Conservation (phyloP, 2,888 invertebrate genomes). For the Drosophila melanocephala region DNA sequence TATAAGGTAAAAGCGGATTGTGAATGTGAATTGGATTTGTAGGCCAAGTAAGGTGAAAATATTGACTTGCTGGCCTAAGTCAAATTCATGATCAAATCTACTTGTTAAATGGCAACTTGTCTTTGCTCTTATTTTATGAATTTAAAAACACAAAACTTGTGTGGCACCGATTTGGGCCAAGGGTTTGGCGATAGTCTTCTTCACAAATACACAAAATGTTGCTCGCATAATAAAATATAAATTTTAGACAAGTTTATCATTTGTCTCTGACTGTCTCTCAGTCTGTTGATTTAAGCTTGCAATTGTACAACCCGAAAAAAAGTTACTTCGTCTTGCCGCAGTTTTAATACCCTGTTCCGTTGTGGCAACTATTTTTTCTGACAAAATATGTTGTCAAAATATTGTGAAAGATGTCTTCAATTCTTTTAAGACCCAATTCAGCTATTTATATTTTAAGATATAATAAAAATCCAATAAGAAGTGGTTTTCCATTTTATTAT, state of each 20-base stretch:
- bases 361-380: neutral
- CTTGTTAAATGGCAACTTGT: neutral
- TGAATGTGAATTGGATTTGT: conserved; percentile 6
- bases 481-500: neutral
- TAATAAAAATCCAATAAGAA: neutral
- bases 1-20: conserved; percentile 4
- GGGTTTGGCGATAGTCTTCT: neutral
- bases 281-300: conserved; percentile 11
- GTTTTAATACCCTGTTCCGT: neutral
- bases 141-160: neutral
- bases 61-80: neutral
- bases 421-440: neutral
- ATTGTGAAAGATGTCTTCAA: neutral
- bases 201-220: neutral
- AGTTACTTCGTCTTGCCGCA: neutral
- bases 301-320: neutral
- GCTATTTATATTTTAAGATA: neutral
- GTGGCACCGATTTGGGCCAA: neutral
- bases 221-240: neutral
- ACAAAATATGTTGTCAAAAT: neutral
- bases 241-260: conserved; percentile 2
- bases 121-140: neutral
- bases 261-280: neutral
- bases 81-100: neutral
- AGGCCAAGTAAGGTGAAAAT: neutral